Base-by-base conservation (phyloP, 30 jellyfish, hydroid and myxozoan species). In the Nemopilema nomurai region DNA sequence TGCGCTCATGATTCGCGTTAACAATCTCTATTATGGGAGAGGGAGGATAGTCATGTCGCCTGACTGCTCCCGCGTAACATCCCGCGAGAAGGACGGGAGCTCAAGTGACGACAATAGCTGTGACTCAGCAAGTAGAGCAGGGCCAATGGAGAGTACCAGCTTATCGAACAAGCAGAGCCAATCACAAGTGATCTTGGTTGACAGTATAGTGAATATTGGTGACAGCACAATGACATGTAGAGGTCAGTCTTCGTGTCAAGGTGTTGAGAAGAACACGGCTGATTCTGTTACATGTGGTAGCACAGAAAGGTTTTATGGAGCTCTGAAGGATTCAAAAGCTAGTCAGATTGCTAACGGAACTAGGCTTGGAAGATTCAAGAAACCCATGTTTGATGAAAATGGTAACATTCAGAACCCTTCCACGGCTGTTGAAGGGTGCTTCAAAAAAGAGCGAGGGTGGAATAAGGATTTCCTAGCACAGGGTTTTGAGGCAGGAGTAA, bases 1-100 rank as follows among this genome's bases (percentile, higher is more conserved):
- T 62, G 83, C 82, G 22, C 51, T 84, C 23, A 64, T 84, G 82
- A 74, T 67, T 32, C 82, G 93, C 18, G 87, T 84, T 1, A 84
- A 84, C 57, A 84, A 74, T 26, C 41, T 74, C 13, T 74, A 84
- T 49, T 67, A 84, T 50, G 82, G 83, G 23, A 81, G 93, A 74
- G 93, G 87, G 17, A 84, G 66, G 51, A 70, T 84, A 71, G 68
- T 64, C 1, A 80, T 64, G 81, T 49, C 89, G 1, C 81, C 89
- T 29, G 89, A 80, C 30, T 18, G 33, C 53, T 51, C 71, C 69
- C 71, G 20, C 27, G 76, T 29, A 28, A 28, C 23, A 1, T 62
- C 16, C 87, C 67, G 65, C 51, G 24, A 18, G 1, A 16, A 6
- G 23, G 50, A 20, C 41, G 33, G 64, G 18, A 30, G 69, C 27